Evolutionary conservation across 1,140 invertebrate species (phyloP).

Genomic region (Adelges cooleyi): DNA sequence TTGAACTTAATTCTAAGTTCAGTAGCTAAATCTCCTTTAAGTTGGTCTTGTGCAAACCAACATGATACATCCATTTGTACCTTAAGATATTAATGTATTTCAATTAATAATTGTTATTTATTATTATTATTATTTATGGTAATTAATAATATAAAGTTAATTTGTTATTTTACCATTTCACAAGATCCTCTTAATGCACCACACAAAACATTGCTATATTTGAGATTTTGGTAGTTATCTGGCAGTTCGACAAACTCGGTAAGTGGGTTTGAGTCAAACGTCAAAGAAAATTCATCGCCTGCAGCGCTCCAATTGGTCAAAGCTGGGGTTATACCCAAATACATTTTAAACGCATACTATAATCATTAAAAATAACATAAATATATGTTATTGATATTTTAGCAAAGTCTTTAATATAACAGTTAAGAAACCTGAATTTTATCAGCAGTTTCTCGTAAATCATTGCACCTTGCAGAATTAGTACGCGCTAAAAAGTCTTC

Average conservation of each 20-base stretch:
- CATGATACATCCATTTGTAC: constrained; percentile 59
- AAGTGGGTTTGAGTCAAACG: constrained; percentile 88
- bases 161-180: constrained; percentile 79
- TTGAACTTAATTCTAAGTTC: constrained; percentile 94
- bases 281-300: constrained; percentile 92
- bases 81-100: constrained; percentile 32
- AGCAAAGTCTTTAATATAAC: not conserved
- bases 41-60: constrained; percentile 71
- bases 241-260: constrained; percentile 99
- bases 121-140: not conserved
- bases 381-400: not conserved
- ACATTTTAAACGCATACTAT: constrained; percentile 71
- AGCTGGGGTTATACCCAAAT: constrained; percentile 78
- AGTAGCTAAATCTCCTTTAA: constrained; percentile 88
- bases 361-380: constrained; percentile 25
- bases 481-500: constrained; percentile 96
- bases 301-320: constrained; percentile 87
- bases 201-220: constrained; percentile 90
- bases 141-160: constrained; percentile 29
- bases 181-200: constrained; percentile 88
- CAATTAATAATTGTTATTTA: not conserved
- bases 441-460: constrained; percentile 94
- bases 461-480: constrained; percentile 77
- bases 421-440: constrained; percentile 63
- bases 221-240: constrained; percentile 67